These are phyloP conservation scores for Pelodytes ibericus DNA, from an alignment of 2,797 vertebrate genomes.

Conservation along the genomic window DNA sequence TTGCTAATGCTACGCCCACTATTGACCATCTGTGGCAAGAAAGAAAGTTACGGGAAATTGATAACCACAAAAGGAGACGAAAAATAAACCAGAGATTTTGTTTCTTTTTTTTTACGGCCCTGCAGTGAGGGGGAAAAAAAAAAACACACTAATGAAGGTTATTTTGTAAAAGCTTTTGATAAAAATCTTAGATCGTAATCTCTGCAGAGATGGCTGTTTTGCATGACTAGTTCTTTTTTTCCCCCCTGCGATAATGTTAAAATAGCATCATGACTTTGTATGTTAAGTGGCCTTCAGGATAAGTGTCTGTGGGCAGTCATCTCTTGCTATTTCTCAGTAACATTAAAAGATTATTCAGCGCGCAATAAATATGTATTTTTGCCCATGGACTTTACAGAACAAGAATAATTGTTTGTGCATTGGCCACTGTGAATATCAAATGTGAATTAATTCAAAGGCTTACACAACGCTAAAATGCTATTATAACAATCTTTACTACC, in stretches of 20 bases:
- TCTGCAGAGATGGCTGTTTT: conserved; percentile 27
- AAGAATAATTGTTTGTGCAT: conserved; percentile 35
- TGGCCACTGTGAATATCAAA: conserved; percentile 20
- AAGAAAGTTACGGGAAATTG: conserved; percentile 13
- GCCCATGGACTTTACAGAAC: conserved; percentile 10
- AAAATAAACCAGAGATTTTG: not conserved
- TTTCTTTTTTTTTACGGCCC: conserved; percentile 3
- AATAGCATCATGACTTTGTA: conserved; percentile 53
- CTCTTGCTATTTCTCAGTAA: conserved; percentile 31
- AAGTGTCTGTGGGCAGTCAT: conserved; percentile 6
- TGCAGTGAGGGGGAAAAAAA: conserved; percentile 7
- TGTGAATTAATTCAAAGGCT: conserved; percentile 25
- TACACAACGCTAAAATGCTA: conserved; percentile 3
- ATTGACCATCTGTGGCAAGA: not conserved
- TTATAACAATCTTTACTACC: not conserved
- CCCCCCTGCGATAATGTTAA: conserved; percentile 30
- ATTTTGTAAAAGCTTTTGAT: conserved; percentile 38
- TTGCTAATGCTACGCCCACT: not conserved
- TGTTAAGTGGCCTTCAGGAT: conserved; percentile 46
- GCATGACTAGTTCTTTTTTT: conserved; percentile 19
- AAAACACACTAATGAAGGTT: conserved; percentile 41
- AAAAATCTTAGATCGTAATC: conserved; percentile 40
- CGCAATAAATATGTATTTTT: conserved; percentile 34
- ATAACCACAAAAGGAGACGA: not conserved
- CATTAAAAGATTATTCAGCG: conserved; percentile 40